Evolutionary conservation across 92 coral and sea anemone genomes (phyloP).

Genomic region (Pocillopora grandis): DNA sequence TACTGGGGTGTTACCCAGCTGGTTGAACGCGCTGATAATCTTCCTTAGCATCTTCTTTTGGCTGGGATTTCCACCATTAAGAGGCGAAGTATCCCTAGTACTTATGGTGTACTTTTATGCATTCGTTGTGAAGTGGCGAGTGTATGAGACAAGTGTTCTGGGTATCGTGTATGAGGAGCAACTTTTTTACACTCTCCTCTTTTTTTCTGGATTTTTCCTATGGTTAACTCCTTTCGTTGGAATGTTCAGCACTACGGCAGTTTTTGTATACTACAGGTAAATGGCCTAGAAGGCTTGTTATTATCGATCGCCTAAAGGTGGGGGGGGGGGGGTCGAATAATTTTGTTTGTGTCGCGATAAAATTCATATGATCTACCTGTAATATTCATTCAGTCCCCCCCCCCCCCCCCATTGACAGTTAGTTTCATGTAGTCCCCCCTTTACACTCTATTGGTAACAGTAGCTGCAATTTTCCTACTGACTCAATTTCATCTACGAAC

Average conservation of each 20-base stretch:
- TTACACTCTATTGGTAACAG: too few relatives aligned
- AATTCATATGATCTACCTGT: too few relatives aligned
- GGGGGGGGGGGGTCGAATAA: too few relatives aligned
- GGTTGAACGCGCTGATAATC: slow-evolving; percentile 63
- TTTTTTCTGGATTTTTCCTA: slow-evolving; percentile 65
- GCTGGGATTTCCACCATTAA: slow-evolving; percentile 83
- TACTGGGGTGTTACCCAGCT: slow-evolving; percentile 44
- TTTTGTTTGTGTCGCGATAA: too few relatives aligned
- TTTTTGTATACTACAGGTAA: slow-evolving; percentile 75
- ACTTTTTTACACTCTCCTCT: slow-evolving; percentile 54
- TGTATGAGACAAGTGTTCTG: slow-evolving; percentile 51
- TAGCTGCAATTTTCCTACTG: too few relatives aligned
- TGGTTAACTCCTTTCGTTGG: slow-evolving; percentile 89
- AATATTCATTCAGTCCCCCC: too few relatives aligned
- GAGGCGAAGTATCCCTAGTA: slow-evolving; percentile 68
- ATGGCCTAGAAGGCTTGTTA: background rate
- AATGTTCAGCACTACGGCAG: slow-evolving; percentile 65
- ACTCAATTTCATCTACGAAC: too few relatives aligned
- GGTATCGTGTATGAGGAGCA: slow-evolving; percentile 36
- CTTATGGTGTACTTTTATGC: slow-evolving; percentile 71
- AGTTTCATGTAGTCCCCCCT: too few relatives aligned
- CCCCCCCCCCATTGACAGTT: too few relatives aligned
- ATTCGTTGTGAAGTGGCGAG: slow-evolving; percentile 81
- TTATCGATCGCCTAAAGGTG: too few relatives aligned
- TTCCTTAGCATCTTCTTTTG: slow-evolving; percentile 74